Conservation (phyloP, 2,888 invertebrate genomes). For the Electrophaes corylata region DNA sequence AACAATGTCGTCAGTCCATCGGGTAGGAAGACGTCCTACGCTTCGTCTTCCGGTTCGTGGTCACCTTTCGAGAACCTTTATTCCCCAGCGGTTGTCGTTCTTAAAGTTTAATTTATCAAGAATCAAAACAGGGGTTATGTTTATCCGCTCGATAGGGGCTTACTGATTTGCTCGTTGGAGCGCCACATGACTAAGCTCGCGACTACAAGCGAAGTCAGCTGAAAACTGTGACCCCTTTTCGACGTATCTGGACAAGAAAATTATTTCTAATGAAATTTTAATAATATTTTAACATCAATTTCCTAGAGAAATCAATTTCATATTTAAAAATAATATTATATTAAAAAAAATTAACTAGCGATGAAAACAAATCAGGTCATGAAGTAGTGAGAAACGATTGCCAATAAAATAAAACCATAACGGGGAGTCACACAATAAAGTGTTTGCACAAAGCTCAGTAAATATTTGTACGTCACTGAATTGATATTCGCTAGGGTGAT, state of each 20-base stretch:
- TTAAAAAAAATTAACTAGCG: slow-evolving; percentile 1
- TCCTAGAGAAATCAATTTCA: too few relatives aligned
- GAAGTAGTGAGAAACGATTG: slow-evolving; percentile 63
- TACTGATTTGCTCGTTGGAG: slow-evolving; percentile 53
- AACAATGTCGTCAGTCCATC: too few relatives aligned
- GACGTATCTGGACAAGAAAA: slow-evolving; percentile 3
- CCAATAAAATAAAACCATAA: slow-evolving; percentile 69
- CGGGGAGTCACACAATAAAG: slow-evolving; percentile 60
- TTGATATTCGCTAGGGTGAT: slow-evolving; percentile 60
- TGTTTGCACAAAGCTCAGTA: slow-evolving; percentile 67
- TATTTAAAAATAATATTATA: too few relatives aligned
- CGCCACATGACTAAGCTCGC: slow-evolving; percentile 28
- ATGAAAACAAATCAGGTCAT: slow-evolving; percentile 43
- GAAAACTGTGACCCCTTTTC: slow-evolving; percentile 17
- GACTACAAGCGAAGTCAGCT: slow-evolving; percentile 49
- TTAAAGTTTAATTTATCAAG: not conserved
- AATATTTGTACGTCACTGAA: slow-evolving; percentile 67
- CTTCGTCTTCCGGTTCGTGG: too few relatives aligned
- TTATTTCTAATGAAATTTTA: not conserved
- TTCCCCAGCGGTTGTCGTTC: too few relatives aligned
- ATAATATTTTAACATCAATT: too few relatives aligned
- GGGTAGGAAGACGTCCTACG: too few relatives aligned
- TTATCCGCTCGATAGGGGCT: slow-evolving; percentile 40
- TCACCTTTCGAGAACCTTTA: too few relatives aligned
- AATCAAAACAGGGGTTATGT: slow-evolving; percentile 2